Evolutionary conservation across 2,888 invertebrate genomes (phyloP), one percentile per base, ranked within the genome.

Genomic region (Torymus tubicola): DNA sequence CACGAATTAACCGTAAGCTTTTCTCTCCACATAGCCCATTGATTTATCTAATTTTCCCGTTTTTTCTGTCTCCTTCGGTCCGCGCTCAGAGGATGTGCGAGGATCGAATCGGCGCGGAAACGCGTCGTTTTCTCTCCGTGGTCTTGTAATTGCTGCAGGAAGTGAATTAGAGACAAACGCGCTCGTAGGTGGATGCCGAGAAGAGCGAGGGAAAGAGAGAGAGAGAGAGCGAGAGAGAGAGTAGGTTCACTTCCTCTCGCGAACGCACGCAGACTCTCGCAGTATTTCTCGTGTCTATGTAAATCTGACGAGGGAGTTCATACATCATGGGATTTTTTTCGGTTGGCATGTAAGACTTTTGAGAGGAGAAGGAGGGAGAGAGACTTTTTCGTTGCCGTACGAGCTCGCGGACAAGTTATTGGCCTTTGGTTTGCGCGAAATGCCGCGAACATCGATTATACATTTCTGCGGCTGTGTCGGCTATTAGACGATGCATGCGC

Each of bases 21-120:
- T 42, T 42, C 75, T 69, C 52, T 55, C 55, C 16, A 71, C 78
- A 81, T 82, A 70, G 79, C 74, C 80, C 85, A 85, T 84, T 85
- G 84, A 87, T 86, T 87, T 84, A 85, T 60, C 83, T 83, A 81
- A 85, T 84, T 87, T 85, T 84, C 42, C 76, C 24, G 61, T 1
- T 61, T 24, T 55, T 63, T 55, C 55, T 60, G 42, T 8, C 42
- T 42, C 42, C 10, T 42, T 42, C 42, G 42, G 42, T 42, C 42
- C 10, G 10, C 8, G 42, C 42, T 42, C 8, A 21, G 42, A 42
- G 42, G 42, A 42, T 42, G 42, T 42, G 42, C 42, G 42, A 0
- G 8, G 10, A 8, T 42, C 8, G 42, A 42, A 42, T 42, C 42
- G 8, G 42, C 8, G 8, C 42, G 42, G 42, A 42, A 42, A 42